phyloP scores from a whole-genome alignment of 2,113 vertebrate genomes.

The Zapus hudsonius region DNA sequence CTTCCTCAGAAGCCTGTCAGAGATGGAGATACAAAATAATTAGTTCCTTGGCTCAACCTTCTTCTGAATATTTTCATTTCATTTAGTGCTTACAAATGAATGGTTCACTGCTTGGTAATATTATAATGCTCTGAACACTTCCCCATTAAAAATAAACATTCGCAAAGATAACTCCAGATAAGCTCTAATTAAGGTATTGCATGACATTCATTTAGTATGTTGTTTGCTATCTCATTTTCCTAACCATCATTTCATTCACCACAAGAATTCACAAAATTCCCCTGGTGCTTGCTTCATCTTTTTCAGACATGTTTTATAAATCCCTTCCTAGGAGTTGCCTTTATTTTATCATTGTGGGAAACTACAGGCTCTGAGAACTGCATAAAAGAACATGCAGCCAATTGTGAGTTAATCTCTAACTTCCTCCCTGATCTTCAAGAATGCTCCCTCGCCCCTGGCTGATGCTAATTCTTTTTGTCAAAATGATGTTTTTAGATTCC shows the following conservation, averaged over 20 bases:
- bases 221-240: constrained; percentile 43
- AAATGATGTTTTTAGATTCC: constrained; percentile 57
- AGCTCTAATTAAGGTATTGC: constrained; percentile 3
- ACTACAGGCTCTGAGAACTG: constrained; percentile 15
- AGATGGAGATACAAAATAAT: background rate
- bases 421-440: constrained; percentile 42
- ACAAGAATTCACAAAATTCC: constrained; percentile 6
- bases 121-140: background rate
- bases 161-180: constrained; percentile 36
- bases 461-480: constrained; percentile 63
- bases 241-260: constrained; percentile 19
- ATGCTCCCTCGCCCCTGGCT: constrained; percentile 26
- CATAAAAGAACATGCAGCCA: constrained; percentile 49
- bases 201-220: background rate
- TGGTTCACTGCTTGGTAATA: background rate
- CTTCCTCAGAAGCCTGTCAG: background rate
- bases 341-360: background rate
- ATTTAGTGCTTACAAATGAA: background rate
- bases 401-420: constrained; percentile 61
- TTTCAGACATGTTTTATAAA: constrained; percentile 40
- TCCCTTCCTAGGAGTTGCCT: background rate
- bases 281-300: background rate
- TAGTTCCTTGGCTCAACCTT: background rate
- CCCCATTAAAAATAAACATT: constrained; percentile 7
- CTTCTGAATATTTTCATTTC: constrained; percentile 35